A percentile compares a stretch with the other conserved stretches of the same genome.
phyloP scores from a whole-genome alignment of 2,888 invertebrate genomes.

The Lordiphosa fenestrarum region DNA sequence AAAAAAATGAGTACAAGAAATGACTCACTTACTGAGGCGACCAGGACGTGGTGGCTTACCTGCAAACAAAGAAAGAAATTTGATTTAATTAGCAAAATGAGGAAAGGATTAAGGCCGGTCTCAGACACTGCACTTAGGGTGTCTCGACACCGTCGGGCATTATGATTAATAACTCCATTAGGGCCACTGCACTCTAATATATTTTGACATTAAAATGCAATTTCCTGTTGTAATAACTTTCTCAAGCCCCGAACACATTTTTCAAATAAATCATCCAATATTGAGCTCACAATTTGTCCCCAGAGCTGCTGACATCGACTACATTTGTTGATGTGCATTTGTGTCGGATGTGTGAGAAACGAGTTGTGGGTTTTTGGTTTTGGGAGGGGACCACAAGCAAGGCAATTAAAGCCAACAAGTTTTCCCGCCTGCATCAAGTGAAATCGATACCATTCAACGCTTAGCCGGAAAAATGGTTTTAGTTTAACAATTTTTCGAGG shows the following conservation, averaged over 20 bases:
- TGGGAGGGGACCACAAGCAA: conserved; percentile 20
- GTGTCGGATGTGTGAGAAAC: conserved; percentile 34
- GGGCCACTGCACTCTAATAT: conserved; percentile 29
- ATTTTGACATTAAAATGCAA: conserved; percentile 37
- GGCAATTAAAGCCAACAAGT: conserved; percentile 62
- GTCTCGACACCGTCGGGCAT: conserved; percentile 10
- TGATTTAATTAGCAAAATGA: conserved; percentile 36
- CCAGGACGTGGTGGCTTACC: conserved; percentile 49
- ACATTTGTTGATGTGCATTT: conserved; percentile 1
- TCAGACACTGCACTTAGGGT: conserved; percentile 12
- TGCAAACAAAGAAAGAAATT: conserved; percentile 37
- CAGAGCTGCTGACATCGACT: conserved; percentile 13
- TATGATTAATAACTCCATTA: conserved; percentile 54
- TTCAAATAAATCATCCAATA: conserved; percentile 57
- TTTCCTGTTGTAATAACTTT: conserved; percentile 39
- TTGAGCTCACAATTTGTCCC: conserved; percentile 20
- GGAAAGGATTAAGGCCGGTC: conserved; percentile 16
- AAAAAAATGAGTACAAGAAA: conserved; percentile 13
- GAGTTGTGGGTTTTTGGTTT: conserved; percentile 23
- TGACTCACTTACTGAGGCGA: conserved; percentile 3
- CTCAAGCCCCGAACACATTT: conserved; percentile 45
- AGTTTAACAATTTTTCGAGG: conserved; percentile 27
- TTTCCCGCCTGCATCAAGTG: conserved; percentile 39
- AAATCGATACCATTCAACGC: conserved; percentile 62
- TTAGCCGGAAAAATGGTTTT: conserved; percentile 61